These are phyloP conservation scores for Chromoteleia sp. DNA, from an alignment of 2,888 invertebrate genomes.

Conservation along the genomic window DNA sequence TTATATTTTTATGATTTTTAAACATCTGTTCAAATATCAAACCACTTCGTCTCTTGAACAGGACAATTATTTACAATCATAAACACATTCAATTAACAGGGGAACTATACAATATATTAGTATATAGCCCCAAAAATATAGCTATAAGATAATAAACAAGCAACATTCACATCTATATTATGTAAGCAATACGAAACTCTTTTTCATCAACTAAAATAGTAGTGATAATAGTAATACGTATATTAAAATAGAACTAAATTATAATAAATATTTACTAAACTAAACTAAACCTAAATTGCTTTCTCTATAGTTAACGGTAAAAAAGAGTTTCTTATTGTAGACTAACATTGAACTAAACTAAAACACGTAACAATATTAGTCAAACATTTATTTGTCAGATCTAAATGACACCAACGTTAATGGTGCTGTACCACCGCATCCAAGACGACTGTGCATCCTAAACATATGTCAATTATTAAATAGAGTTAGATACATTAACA, in stretches of 20 bases:
- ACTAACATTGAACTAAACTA: slow-evolving; percentile 44
- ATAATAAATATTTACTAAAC: no score
- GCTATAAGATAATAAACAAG: slow-evolving; percentile 47
- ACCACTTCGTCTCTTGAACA: slow-evolving; percentile 2
- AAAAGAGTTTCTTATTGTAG: slow-evolving; percentile 39
- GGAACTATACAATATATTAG: slow-evolving; percentile 50
- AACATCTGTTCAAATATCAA: background rate
- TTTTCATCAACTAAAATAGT: slow-evolving; percentile 4
- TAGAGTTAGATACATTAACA: slow-evolving; percentile 71
- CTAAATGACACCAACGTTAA: slow-evolving; percentile 54
- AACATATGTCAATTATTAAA: slow-evolving; percentile 48
- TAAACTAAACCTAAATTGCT: no score
- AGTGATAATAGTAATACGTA: no score
- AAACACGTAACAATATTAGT: slow-evolving; percentile 49
- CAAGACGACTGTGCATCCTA: slow-evolving; percentile 59
- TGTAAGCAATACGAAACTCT: slow-evolving; percentile 47
- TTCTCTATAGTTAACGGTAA: no score
- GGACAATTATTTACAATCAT: slow-evolving; percentile 39
- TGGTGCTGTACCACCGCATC: slow-evolving; percentile 55
- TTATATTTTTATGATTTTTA: no score
- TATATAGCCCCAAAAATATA: slow-evolving; percentile 43
- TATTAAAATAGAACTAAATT: no score
- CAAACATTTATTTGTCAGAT: slow-evolving; percentile 43
- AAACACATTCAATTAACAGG: slow-evolving; percentile 9
- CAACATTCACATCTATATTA: slow-evolving; percentile 57